Base-by-base conservation (phyloP, 30 jellyfish, hydroid and myxozoan species). In the Aurelia coerulea region DNA sequence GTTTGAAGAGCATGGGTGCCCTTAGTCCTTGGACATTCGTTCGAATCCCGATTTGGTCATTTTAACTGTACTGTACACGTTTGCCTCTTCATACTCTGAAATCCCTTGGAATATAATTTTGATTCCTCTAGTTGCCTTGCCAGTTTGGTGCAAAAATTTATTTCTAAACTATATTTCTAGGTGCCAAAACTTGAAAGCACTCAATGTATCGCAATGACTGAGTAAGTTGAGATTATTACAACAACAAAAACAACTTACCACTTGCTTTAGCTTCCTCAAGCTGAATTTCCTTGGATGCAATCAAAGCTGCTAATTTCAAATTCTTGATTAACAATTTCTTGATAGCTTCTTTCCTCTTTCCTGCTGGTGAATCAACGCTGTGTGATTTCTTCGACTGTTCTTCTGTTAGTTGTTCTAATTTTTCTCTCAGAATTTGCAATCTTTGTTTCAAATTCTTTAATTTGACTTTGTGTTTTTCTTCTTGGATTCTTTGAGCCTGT, bases 301-400 rank as follows among this genome's bases (percentile, higher is more conserved):
- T 94, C 80, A 94, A 68, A 13, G 99, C 99, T 5, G 99, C 99
- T 54, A 94, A 71, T 74, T 94, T 94, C 66, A 94, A 79, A 62
- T 94, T 94, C 71, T 94, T 94, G 65, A 94, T 94, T 54, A 94
- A 80, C 35, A 94, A 62, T 53, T 75, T 89, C 86, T 94, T 94
- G 87, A 94, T 88, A 13, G 99, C 99, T 50, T 94, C 97, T 62
- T 89, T 88, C 50, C 99, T 67, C 51, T 87, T 87, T 41, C 78
- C 95, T 19, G 83, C 75, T 13, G 97, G 98, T 1, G 88, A 74
- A 67, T 88, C 79, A 11, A 67, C 76, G 41, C 95, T 84, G 42
- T 96, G 96, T 42, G 99, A 94, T 53, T 94, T 94, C 71, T 94
- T 94, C 53, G 99, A 91, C 56, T 94, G 99, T 74, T 89, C 99